These are phyloP conservation scores for Gymnocephalus cernua DNA, from an alignment of 2,113 vertebrate species.

Conservation along the genomic window DNA sequence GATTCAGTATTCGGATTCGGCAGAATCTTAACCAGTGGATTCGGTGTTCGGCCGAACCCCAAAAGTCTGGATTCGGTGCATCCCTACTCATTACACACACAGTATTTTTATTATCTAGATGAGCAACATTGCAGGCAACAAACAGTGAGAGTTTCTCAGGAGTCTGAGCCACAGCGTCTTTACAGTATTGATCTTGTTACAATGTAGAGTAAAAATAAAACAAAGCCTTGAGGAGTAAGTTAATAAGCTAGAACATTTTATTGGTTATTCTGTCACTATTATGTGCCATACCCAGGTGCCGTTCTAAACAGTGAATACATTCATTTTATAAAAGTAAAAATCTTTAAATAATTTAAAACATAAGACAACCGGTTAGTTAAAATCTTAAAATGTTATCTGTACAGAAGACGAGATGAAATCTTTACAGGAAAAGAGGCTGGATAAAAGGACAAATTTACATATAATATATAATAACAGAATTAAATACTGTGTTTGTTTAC, in stretches of 20 bases:
- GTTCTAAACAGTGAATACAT: background rate
- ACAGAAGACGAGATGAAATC: background rate
- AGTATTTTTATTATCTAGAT: background rate
- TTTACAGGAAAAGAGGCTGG: background rate
- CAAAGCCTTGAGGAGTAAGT: background rate
- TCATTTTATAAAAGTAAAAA: constrained; percentile 41
- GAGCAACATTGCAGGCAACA: background rate
- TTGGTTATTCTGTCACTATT: constrained; percentile 8
- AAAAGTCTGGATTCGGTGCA: too few species aligned
- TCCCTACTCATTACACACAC: background rate
- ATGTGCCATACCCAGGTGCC: background rate
- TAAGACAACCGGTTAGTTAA: background rate
- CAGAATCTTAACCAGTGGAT: too few species aligned
- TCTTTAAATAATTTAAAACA: constrained; percentile 13
- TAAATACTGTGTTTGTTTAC: background rate
- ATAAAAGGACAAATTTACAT: background rate
- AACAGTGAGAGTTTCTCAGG: too few species aligned
- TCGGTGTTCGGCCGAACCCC: too few species aligned
- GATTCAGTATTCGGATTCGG: too few species aligned
- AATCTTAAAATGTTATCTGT: background rate
- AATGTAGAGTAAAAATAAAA: background rate
- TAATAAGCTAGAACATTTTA: background rate
- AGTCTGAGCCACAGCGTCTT: background rate
- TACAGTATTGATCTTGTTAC: too few species aligned
- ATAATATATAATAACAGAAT: background rate